Evolutionary conservation across 2,113 vertebrate genomes (phyloP).

Genomic region (Mobula birostris): DNA sequence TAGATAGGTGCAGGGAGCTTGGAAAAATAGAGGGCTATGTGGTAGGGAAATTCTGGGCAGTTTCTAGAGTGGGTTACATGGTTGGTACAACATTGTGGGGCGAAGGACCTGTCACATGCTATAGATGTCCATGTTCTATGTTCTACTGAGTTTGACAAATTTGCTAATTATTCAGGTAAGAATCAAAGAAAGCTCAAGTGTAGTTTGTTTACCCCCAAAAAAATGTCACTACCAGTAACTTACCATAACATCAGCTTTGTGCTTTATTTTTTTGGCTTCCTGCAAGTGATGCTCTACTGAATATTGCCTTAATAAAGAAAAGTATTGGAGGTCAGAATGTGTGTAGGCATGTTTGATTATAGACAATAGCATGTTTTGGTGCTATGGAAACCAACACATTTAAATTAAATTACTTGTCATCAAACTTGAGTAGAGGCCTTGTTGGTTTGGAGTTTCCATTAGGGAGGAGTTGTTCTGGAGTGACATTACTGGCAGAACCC

Average conservation of each 20-base stretch:
- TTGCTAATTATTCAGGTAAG: background rate
- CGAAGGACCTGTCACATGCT: no score
- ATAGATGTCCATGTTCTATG: no score
- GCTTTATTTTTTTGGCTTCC: conserved; percentile 86
- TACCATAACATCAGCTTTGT: conserved; percentile 88
- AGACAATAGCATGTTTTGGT: background rate
- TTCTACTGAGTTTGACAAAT: background rate
- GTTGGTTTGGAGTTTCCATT: conserved; percentile 54
- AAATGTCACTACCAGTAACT: conserved; percentile 38
- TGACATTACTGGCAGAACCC: conserved; percentile 47
- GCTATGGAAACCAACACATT: background rate
- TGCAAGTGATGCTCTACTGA: conserved; percentile 76
- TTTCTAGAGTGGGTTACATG: no score
- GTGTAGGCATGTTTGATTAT: background rate
- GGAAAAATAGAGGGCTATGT: no score
- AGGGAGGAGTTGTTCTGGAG: conserved; percentile 62
- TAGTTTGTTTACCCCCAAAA: background rate
- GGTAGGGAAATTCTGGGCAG: no score
- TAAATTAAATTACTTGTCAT: conserved; percentile 59
- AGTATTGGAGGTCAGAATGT: background rate
- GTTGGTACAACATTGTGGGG: no score
- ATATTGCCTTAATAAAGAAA: conserved; percentile 54
- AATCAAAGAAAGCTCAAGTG: background rate
- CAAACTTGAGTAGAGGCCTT: conserved; percentile 60
- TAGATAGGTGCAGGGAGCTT: no score